phyloP scores from a whole-genome alignment of 1,140 invertebrate species.

The Teleopsis dalmanni region DNA sequence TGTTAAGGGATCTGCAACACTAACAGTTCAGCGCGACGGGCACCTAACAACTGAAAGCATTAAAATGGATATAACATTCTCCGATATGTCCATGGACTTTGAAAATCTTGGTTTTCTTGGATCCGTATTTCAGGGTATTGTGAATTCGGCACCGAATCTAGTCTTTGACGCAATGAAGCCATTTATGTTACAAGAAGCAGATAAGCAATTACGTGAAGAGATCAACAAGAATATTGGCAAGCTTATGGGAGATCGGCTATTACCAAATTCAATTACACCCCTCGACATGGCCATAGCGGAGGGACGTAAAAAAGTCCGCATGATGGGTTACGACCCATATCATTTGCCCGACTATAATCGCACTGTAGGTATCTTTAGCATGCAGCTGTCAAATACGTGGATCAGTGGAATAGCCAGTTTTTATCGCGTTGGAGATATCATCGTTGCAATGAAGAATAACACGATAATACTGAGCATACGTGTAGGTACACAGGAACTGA shows the following conservation, averaged over 20 bases:
- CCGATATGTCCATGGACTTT: conserved; percentile 71
- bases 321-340: conserved; percentile 66
- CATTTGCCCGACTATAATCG: conserved; percentile 62
- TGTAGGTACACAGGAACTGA: conserved; percentile 68
- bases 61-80: conserved; percentile 68
- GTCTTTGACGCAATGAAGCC: conserved; percentile 81
- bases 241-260: conserved; percentile 58
- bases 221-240: conserved; percentile 59
- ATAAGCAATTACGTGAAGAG: conserved; percentile 58
- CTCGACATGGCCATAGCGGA: conserved; percentile 72
- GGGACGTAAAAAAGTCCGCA: conserved; percentile 59
- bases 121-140: conserved; percentile 64
- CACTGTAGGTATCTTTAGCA: conserved; percentile 57
- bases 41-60: conserved; percentile 68
- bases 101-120: conserved; percentile 70
- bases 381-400: conserved; percentile 65
- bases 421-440: conserved; percentile 71
- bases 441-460: conserved; percentile 62
- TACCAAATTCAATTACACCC: conserved; percentile 78
- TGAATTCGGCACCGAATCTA: conserved; percentile 71
- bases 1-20: conserved; percentile 53
- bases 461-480: conserved; percentile 53
- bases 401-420: conserved; percentile 70
- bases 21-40: conserved; percentile 64
- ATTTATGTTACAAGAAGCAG: conserved; percentile 68